Percentiles rank a stretch among this genome's conserved stretches.
Evolutionary conservation across 2,888 invertebrate genomes (phyloP).

Genomic region (Melipona beecheii): DNA sequence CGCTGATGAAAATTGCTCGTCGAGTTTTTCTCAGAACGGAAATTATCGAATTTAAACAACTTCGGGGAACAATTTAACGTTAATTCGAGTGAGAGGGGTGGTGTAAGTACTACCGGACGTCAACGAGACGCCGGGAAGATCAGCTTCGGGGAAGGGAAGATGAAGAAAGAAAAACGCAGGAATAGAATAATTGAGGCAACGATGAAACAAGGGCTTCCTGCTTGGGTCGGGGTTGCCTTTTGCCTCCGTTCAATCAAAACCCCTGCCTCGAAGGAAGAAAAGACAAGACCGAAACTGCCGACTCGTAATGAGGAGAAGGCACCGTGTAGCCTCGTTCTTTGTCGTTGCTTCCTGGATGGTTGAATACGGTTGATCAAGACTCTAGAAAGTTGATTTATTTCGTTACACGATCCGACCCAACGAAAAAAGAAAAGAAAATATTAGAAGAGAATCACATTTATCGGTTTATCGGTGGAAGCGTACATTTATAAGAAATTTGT

Average conservation of each 20-base stretch:
- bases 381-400: too few relatives aligned
- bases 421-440: too few relatives aligned
- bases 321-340: slow-evolving; percentile 66
- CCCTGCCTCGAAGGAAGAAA: slow-evolving; percentile 74
- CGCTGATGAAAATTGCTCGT: background rate
- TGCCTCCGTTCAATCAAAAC: slow-evolving; percentile 78
- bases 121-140: slow-evolving; percentile 53
- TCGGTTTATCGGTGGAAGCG: too few relatives aligned
- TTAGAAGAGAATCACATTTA: too few relatives aligned
- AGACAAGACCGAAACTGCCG: slow-evolving; percentile 76
- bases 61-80: slow-evolving; percentile 51
- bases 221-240: slow-evolving; percentile 67
- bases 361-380: slow-evolving; percentile 59
- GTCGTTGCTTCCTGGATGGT: slow-evolving; percentile 55
- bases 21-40: background rate
- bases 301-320: slow-evolving; percentile 78
- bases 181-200: slow-evolving; percentile 75
- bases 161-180: slow-evolving; percentile 63
- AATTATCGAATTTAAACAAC: slow-evolving; percentile 34
- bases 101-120: slow-evolving; percentile 68
- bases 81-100: slow-evolving; percentile 31
- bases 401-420: too few relatives aligned
- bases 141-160: slow-evolving; percentile 48
- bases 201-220: slow-evolving; percentile 71
- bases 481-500: too few relatives aligned